Base-by-base conservation (phyloP, 2,888 invertebrate genomes). In the Cremastinae sp. region DNA sequence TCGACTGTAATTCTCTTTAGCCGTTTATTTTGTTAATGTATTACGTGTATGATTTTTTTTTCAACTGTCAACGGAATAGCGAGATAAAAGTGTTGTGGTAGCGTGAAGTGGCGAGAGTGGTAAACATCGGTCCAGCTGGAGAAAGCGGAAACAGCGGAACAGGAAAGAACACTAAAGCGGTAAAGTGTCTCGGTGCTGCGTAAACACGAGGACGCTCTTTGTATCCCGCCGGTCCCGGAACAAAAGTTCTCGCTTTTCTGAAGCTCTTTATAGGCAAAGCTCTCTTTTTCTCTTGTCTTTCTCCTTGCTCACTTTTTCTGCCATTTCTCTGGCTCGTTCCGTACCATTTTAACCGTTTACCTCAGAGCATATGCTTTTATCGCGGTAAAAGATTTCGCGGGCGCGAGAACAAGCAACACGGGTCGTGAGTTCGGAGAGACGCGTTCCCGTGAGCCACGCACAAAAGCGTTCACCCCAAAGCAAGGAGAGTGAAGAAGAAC, bases 161-260 rank as follows among this genome's bases (percentile, higher is more conserved):
- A 62, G 49, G 22, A 41, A 51, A 65, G 28, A 12, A 18, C 14
- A 65, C 64, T 38, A 14, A 22, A 53, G n/a, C 28, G 61, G 54
- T 61, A 49, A 66, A 36, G 47, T 68, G 62, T 61, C 62, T 18
- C 68, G 43, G 41, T 16, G 38, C 53, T 10, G 38, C 56, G 49
- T 62, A 58, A 75, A 79, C 81, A 82, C 75, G 81, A 74, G 75
- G 80, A 51, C 68, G 36, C 38, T 69, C 75, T 75, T 79, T 74
- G 69, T 73, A 69, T 72, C 47, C 74, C 69, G 28, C 41, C 41
- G 69, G 12, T 10, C 51, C 64, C 49, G 28, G 64, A 22, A 69
- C 49, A 45, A 62, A 65, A 49, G 45, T 74, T 68, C 28, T 28
- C 41, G 47, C 68, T 59, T 49, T 22, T 58, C 69, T 56, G 62